These are phyloP conservation scores for Myanophis thanlyinensis DNA, from an alignment of 2,113 vertebrate genomes.

Conservation along the genomic window DNA sequence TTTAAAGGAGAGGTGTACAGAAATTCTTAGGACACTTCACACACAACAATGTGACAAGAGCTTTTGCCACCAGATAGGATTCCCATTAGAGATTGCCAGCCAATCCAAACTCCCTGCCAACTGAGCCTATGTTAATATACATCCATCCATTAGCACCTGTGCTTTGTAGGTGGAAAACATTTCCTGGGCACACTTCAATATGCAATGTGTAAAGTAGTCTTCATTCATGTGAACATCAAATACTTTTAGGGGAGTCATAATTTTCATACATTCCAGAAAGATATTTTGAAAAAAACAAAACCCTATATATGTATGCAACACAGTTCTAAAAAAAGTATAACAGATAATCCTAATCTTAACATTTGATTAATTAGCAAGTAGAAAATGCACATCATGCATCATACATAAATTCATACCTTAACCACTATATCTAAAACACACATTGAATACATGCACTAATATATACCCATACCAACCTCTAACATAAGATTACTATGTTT, in stretches of 20 bases:
- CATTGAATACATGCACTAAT: constrained; percentile 76
- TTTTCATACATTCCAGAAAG: constrained; percentile 16
- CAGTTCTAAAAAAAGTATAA: constrained; percentile 46
- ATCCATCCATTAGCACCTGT: not conserved
- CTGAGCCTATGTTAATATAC: not conserved
- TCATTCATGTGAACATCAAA: constrained; percentile 54
- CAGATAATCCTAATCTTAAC: constrained; percentile 38
- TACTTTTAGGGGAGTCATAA: constrained; percentile 39
- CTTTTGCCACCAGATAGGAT: not conserved
- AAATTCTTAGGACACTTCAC: constrained; percentile 30
- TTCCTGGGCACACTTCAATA: not conserved
- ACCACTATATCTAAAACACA: constrained; percentile 73
- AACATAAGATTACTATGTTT: constrained; percentile 99
- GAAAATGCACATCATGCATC: constrained; percentile 74
- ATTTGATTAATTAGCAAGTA: constrained; percentile 56
- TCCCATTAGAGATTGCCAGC: not conserved
- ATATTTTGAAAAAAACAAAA: constrained; percentile 55
- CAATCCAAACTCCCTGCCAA: not conserved
- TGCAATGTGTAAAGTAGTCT: constrained; percentile 21
- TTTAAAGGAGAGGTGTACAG: constrained; percentile 61
- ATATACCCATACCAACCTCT: constrained; percentile 91
- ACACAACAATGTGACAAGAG: not conserved
- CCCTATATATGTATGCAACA: constrained; percentile 43
- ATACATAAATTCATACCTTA: constrained; percentile 52
- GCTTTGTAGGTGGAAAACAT: not conserved